Base-by-base conservation (phyloP, 2,113 vertebrate genomes). In the Macrotis lagotis region DNA sequence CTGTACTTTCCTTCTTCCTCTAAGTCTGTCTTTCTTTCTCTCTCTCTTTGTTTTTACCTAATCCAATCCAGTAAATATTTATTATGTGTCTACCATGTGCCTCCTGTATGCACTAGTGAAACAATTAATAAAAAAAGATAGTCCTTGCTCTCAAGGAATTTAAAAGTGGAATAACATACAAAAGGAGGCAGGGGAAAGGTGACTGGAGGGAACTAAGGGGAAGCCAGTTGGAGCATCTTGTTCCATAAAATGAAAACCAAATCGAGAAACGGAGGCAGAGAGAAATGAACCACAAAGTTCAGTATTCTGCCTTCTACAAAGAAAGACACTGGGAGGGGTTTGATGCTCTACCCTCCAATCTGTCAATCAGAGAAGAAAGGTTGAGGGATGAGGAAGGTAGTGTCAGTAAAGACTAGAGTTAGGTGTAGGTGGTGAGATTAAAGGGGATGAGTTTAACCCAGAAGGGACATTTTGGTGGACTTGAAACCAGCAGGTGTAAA, bases 41-140 rank as follows among this genome's bases (percentile, higher is more conserved):
- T 11, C 31, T 14, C 59, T 44, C 16, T 74, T n/a, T 22, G 66
- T 44, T n/a, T 59, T 94, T 52, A 94, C 49, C 53, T n/a, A 88
- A 31, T 90, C 14, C 55, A 19, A 83, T 91, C 51, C 14, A 83
- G 2, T 0, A 91, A 51, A 50, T 48, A 50, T 91, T 92, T 92
- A 94, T 92, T 90, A 14, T 55, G 91, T 96, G 12, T 8, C 50
- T 95, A 94, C 26, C 50, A 25, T 92, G 50, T 93, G 25, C 1
- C 16, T 28, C 92, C 53, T 6, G n/a, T 6, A 74, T 44, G 4
- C 37, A 44, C 66, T 83, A 44, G n/a, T 19, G n/a, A 83, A 83
- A 83, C 19, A 83, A 66, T 37, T 59, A 59, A 59, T 31, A 66
- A 66, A n/a, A 74, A 26, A 74, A 19, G 3, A 22, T 44, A 44